phyloP scores from a whole-genome alignment of 2,113 vertebrate species.

The Puffinus mauretanicus region DNA sequence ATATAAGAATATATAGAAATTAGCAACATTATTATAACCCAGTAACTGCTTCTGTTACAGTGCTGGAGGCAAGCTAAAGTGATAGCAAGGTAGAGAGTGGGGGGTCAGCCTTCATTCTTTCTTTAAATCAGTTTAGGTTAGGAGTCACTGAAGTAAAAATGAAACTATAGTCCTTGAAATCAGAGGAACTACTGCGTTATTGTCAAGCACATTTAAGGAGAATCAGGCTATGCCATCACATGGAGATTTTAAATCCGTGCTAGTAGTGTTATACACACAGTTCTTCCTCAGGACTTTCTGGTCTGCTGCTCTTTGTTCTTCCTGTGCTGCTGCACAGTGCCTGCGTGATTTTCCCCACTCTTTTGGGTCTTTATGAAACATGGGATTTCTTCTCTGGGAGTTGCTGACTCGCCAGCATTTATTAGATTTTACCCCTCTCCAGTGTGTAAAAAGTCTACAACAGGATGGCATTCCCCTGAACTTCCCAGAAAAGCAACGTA shows the following conservation, averaged over 20 bases:
- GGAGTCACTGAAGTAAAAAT: neutral
- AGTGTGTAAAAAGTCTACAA: neutral
- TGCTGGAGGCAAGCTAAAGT: neutral
- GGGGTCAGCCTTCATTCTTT: neutral
- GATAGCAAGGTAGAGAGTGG: neutral
- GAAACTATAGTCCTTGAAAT: neutral
- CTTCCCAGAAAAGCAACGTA: neutral
- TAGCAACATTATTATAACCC: neutral
- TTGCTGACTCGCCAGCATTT: neutral
- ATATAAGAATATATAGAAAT: neutral
- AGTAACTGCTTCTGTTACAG: neutral
- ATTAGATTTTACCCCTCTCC: neutral
- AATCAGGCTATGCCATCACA: neutral
- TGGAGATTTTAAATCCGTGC: neutral
- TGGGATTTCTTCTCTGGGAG: neutral
- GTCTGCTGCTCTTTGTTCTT: neutral
- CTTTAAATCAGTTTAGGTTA: neutral
- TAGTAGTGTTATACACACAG: neutral
- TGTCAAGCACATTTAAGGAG: neutral
- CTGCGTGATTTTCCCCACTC: neutral
- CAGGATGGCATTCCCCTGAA: neutral
- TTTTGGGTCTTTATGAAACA: neutral
- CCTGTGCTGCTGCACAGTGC: neutral
- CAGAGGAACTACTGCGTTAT: neutral
- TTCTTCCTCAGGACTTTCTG: neutral